Evolutionary conservation across 2,797 vertebrate species (phyloP), one percentile per base, ranked within the genome.

Genomic region (Cyprinella venusta): DNA sequence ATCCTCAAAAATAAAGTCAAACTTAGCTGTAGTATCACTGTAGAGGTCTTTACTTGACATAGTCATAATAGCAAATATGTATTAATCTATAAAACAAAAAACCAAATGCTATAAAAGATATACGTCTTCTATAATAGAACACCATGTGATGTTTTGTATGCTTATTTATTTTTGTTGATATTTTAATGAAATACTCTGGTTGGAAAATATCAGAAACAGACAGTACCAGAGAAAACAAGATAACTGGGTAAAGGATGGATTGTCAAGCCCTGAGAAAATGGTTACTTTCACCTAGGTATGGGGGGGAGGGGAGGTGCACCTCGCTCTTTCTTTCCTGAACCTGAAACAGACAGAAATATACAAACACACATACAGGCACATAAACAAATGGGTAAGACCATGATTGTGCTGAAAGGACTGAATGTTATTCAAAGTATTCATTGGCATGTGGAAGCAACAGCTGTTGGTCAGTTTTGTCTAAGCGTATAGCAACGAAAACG

Each of bases 251-350:
- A 10, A 15, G 59, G 52, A 38, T 48, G 24, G 33, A 79, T 52
- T 18, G 56, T 63, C 36, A 54, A 15, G 65, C 59, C 80, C 83
- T 81, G 88, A 86, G 70, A 30, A 30, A 76, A 64, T 2, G 1
- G 38, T 50, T 26, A 79, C 64, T 85, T 94, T 95, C 92, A 95
- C 94, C 94, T 94, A 54, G 92, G 91, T 83, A 93, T 67, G 2
- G 95, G 95, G 75, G 95, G 94, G 85, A 95, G 91, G 19, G 95
- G 95, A 30, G 95, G 94, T 40, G 92, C 94, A 26, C 95, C 95
- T 88, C 95, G 89, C 79, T 94, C 94, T 84, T 92, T 95, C 89
- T 91, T 95, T 86, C 87, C 92, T 84, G 93, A 82, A 76, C 93
- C 95, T 95, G 78, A 71, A 82, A 85, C 38, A 82, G 16, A 85